Percentiles rank a stretch among this genome's conserved stretches.
Conservation (phyloP, 2,888 invertebrate genomes). For the Catocala sponsa region DNA sequence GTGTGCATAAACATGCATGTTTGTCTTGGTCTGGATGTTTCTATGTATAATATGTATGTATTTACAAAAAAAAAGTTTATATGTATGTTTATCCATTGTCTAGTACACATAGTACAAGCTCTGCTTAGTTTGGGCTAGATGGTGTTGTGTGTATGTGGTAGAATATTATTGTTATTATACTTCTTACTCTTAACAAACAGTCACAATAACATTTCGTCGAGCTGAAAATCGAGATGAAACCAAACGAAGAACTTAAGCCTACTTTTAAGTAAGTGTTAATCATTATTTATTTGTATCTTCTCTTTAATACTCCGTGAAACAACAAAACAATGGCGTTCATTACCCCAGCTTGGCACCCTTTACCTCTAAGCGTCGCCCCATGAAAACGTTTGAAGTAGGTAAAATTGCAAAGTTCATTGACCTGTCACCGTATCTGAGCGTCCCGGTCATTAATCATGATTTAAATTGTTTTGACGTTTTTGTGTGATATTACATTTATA, state of each 20-base stretch:
- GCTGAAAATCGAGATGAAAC: too few species aligned
- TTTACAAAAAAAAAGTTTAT: too few species aligned
- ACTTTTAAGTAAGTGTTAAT: conserved; percentile 11
- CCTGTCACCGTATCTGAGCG: conserved; percentile 33
- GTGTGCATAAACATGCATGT: too few species aligned
- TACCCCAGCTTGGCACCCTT: conserved; percentile 17
- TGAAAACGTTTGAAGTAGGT: conserved; percentile 31
- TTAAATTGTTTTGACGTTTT: conserved; percentile 31
- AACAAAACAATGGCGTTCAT: conserved; percentile 25
- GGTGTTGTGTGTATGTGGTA: too few species aligned
- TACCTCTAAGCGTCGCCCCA: conserved; percentile 19
- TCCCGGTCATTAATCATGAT: conserved; percentile 35
- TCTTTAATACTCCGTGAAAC: conserved; percentile 11
- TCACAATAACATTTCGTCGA: too few species aligned
- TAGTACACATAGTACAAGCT: too few species aligned
- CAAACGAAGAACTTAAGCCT: not conserved
- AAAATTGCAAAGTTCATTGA: conserved; percentile 42
- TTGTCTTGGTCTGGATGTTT: too few species aligned
- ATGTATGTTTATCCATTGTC: too few species aligned
- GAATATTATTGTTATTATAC: too few species aligned
- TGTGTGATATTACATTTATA: conserved; percentile 19
- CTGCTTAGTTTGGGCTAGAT: too few species aligned
- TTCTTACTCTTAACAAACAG: too few species aligned
- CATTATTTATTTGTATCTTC: conserved; percentile 14
- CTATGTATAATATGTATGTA: too few species aligned